phyloP scores from a whole-genome alignment of 2,797 vertebrate species.

The Masticophis lateralis region DNA sequence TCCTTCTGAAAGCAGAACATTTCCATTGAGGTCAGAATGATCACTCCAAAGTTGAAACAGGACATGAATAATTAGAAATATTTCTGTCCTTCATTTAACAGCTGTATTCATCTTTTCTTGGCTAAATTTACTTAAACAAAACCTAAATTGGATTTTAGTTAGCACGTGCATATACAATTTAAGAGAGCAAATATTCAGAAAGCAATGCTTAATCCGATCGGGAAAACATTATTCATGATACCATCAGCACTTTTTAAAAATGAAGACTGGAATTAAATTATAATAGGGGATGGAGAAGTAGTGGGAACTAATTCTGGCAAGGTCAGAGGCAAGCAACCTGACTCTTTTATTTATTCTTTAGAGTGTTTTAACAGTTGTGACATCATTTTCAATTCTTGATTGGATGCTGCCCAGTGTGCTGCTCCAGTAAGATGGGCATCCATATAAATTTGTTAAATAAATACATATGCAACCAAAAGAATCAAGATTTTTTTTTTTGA shows the following conservation, averaged over 20 bases:
- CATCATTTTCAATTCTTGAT: neutral
- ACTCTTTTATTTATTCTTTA: neutral
- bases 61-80: neutral
- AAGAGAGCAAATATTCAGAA: neutral
- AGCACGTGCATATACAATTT: neutral
- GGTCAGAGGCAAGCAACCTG: neutral
- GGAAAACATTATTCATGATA: neutral
- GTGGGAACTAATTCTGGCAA: neutral
- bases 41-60: neutral
- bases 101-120: neutral
- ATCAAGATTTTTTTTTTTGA: neutral
- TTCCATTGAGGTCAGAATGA: neutral
- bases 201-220: neutral
- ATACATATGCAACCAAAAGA: neutral
- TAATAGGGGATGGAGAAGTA: neutral
- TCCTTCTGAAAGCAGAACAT: neutral
- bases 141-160: neutral
- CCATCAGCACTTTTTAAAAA: neutral
- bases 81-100: neutral
- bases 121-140: neutral
- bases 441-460: neutral
- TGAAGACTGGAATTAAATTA: neutral
- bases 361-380: neutral
- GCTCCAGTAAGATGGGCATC: neutral
- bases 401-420: neutral